Base-by-base conservation (phyloP, 2,888 invertebrate genomes). In the Philonicus albiceps region DNA sequence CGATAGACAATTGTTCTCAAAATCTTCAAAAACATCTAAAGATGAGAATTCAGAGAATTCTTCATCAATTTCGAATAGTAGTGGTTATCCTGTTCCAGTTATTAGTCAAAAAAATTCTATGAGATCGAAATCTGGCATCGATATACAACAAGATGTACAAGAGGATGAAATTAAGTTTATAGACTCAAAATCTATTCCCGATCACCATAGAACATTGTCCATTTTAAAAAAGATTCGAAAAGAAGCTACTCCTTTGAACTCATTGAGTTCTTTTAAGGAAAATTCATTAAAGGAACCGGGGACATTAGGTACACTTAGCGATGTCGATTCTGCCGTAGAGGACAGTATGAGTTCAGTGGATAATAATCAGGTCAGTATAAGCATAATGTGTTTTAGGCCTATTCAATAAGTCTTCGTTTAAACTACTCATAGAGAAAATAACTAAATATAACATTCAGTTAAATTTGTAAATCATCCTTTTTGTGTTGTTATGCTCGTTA, bases 121-220 rank as follows among this genome's bases (percentile, higher is more conserved):
- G 6, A 72, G 72, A 27, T 27, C 37, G n/a, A 74, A 74, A 74
- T 34, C 27, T 1, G 49, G 73, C 22, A 19, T 74, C 74, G 75
- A 83, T 86, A 87, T 31, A 5, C 22, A 13, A 22, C 89, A 91
- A 27, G 91, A 91, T 88, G 87, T 89, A 31, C 89, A 90, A 8
- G 88, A 89, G 49, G 92, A 92, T 75, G 90, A 90, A 37, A 87
- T 92, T 40, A 91, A 91, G 49, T 92, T 90, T 81, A 92, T 92
- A 85, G 92, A 92, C 88, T 90, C 92, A 22, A 91, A 91, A 84
- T 89, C 90, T 86, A 91, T 91, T 43, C 89, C 90, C 87, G 91
- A 91, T 8, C 90, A 90, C 72, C 89, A 89, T 0, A 91, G 90
- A 8, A 73, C 88, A 11, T 72, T 89, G 2, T 87, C 88, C 7